Evolutionary conservation across 2,797 vertebrate species (phyloP).

Genomic region (Pelochelys cantorii): DNA sequence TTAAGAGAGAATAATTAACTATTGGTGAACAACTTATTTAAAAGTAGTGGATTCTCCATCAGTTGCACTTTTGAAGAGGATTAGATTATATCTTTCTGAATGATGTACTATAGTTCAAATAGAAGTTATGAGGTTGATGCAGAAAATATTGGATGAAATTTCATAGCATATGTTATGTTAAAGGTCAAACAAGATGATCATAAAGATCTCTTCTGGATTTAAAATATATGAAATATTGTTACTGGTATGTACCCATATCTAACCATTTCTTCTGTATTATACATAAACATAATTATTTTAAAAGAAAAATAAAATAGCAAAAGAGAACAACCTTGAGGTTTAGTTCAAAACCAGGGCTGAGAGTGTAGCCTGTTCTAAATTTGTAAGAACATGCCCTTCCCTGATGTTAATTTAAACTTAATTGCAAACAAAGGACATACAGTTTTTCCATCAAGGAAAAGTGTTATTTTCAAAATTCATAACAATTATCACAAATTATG

Average conservation of each 20-base stretch:
- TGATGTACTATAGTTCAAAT: background rate
- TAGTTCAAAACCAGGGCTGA: background rate
- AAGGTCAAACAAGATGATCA: background rate
- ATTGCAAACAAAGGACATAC: background rate
- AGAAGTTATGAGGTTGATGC: background rate
- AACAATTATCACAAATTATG: background rate
- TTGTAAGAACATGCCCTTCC: background rate
- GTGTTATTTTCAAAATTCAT: background rate
- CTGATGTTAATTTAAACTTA: background rate
- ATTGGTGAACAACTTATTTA: background rate
- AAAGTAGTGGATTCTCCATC: background rate
- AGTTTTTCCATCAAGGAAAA: background rate
- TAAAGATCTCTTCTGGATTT: background rate
- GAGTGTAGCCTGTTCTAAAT: background rate
- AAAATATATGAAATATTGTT: background rate
- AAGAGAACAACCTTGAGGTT: background rate
- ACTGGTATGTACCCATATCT: background rate
- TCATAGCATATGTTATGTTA: background rate
- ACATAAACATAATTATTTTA: background rate
- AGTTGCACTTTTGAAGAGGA: background rate
- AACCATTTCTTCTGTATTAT: background rate
- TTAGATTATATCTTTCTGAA: background rate
- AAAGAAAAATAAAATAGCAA: background rate
- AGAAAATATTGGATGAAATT: background rate
- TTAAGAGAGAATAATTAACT: slow-evolving; percentile 46